A percentile compares a stretch with the other conserved stretches of the same genome.
Conservation (phyloP, 1,140 invertebrate genomes). For the Paralvinella palmiformis region DNA sequence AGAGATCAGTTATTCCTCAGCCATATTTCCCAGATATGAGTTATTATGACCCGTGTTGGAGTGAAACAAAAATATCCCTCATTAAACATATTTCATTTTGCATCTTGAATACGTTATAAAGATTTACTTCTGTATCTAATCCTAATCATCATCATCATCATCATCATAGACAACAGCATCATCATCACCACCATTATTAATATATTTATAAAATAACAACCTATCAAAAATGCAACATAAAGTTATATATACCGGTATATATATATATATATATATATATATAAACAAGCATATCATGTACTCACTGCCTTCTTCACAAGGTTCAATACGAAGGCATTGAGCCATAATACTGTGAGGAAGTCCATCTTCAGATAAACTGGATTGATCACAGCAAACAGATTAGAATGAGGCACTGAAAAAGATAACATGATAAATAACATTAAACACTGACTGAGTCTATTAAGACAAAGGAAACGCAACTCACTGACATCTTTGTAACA, state of each 20-base stretch:
- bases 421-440: constrained; percentile 24
- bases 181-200: too few relatives aligned
- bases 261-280: background rate
- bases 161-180: background rate
- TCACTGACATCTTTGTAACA: background rate
- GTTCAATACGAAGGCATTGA: constrained; percentile 87
- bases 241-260: too few relatives aligned
- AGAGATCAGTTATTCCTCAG: too few relatives aligned
- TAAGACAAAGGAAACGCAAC: background rate
- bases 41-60: too few relatives aligned
- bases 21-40: too few relatives aligned
- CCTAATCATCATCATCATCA: too few relatives aligned
- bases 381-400: constrained; percentile 83
- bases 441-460: background rate
- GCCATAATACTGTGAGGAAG: constrained; percentile 78
- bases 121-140: too few relatives aligned
- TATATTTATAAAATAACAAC: background rate
- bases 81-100: too few relatives aligned
- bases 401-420: constrained; percentile 74
- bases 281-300: constrained; percentile 53
- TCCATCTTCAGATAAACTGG: constrained; percentile 82
- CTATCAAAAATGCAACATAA: background rate
- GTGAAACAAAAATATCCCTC: too few relatives aligned
- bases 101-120: too few relatives aligned
- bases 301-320: constrained; percentile 67